These are phyloP conservation scores for Panthera uncia DNA, from an alignment of 2,113 vertebrate genomes.

Conservation along the genomic window DNA sequence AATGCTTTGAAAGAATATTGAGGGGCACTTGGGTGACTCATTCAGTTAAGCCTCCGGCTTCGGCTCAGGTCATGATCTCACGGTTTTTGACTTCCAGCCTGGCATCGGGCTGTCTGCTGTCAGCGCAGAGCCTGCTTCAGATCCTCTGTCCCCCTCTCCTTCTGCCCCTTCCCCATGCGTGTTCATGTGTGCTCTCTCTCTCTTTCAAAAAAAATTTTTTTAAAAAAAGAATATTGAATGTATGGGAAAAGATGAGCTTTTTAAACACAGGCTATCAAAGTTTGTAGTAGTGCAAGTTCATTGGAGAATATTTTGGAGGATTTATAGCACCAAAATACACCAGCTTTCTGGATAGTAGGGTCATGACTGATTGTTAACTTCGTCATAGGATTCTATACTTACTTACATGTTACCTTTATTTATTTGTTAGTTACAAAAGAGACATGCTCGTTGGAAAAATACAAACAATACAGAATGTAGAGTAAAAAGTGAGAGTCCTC, in stretches of 20 bases:
- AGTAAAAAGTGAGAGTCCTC: background rate
- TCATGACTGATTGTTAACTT: background rate
- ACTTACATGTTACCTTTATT: background rate
- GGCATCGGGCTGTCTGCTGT: too few species aligned
- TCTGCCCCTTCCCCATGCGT: too few species aligned
- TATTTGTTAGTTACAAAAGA: background rate
- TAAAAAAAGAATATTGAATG: background rate
- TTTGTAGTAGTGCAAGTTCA: background rate
- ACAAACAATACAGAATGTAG: background rate
- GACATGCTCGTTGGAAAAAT: background rate
- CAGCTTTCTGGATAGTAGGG: background rate
- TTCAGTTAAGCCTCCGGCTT: too few species aligned
- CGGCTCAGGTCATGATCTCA: too few species aligned
- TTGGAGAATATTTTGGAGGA: constrained; percentile 21
- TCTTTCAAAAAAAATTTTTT: too few species aligned
- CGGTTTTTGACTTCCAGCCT: too few species aligned
- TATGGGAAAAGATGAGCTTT: background rate
- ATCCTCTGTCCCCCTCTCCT: too few species aligned
- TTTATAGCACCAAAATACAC: background rate
- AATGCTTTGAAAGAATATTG: constrained; percentile 3
- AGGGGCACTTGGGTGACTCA: background rate
- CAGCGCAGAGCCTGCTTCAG: too few species aligned
- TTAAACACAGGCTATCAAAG: background rate
- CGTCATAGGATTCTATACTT: background rate
- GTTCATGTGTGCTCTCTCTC: too few species aligned